Evolutionary conservation across 2,797 vertebrate species (phyloP), one percentile per base, ranked within the genome.

Genomic region (Enteromius trimaculatus): DNA sequence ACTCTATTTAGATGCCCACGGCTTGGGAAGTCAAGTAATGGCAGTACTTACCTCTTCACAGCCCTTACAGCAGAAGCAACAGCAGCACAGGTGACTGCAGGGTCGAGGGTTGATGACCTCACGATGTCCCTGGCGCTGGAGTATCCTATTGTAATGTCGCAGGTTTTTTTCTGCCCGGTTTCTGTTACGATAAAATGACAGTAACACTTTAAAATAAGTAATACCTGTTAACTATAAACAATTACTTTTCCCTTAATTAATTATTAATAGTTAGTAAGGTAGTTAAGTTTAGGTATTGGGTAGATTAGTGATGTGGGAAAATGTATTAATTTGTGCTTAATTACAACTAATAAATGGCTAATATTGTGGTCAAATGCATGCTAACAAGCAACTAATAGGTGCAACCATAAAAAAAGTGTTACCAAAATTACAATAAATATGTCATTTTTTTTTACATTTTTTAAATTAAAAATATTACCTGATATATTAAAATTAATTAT

Each of bases 81-180:
- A 84, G 70, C 96, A 97, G 88, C 96, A 98, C 83, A 97, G 93
- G 0, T 96, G 92, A 39, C 97, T 95, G 62, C 95, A 98, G 0
- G 93, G 89, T 39, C 90, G 94, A 0, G 96, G 94, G 88, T 95
- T 96, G 89, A 99, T 95, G 71, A 92, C 77, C 62, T 93, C 92
- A 1, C 81, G 90, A 6, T 86, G 86, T 19, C 95, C 96, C 0
- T 91, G 93, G 62, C 89, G 95, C 42, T 92, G 85, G 11, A 94
- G 82, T 39, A 95, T 53, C 44, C 90, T 93, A 10, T 92, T 93
- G 39, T 97, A 99, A 88, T 97, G 98, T 21, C 79, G 92, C 89
- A 97, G 87, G 87, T 96, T 98, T 88, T 96, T 97, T 88, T 96
- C 96, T 0, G 95, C 94, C 87, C 96, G 95, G 37, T 95, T 94